Conservation (phyloP, 2,797 vertebrate genomes). For the Sebastes hubbsi region DNA sequence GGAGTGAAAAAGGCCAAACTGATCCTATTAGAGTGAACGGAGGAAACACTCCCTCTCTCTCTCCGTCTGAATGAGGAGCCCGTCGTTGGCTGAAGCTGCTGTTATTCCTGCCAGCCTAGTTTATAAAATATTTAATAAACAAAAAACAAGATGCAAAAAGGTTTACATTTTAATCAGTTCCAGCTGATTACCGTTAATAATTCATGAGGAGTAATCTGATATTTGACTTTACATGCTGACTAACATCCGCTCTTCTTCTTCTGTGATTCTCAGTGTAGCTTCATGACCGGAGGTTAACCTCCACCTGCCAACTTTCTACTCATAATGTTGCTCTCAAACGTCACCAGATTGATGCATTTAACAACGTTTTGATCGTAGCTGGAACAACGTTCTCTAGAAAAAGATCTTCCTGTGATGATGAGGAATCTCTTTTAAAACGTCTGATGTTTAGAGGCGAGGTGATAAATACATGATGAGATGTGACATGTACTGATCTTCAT, state of each 20-base stretch:
- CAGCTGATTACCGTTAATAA: not conserved
- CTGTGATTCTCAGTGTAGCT: not conserved
- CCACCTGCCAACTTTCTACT: not conserved
- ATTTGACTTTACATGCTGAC: not conserved
- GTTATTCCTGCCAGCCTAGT: not conserved
- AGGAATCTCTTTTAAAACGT: too few relatives aligned
- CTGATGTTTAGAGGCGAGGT: too few relatives aligned
- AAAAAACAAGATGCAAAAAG: not conserved
- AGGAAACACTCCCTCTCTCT: not conserved
- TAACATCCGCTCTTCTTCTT: not conserved
- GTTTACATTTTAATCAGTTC: not conserved
- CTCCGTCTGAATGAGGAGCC: conserved; percentile 1
- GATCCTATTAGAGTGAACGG: conserved; percentile 11
- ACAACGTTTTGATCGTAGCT: too few relatives aligned
- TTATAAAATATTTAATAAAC: not conserved
- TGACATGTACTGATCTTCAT: too few relatives aligned
- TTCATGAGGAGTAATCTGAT: not conserved
- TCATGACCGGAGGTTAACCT: not conserved
- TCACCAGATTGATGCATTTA: too few relatives aligned
- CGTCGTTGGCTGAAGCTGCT: not conserved
- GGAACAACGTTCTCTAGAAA: too few relatives aligned
- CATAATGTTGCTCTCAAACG: too few relatives aligned
- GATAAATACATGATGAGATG: too few relatives aligned
- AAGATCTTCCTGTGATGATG: too few relatives aligned
- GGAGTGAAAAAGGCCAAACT: conserved; percentile 11